Percentiles rank a stretch among this genome's conserved stretches.
Conservation (phyloP, 2,888 invertebrate species). For the Polymixis lichenea region DNA sequence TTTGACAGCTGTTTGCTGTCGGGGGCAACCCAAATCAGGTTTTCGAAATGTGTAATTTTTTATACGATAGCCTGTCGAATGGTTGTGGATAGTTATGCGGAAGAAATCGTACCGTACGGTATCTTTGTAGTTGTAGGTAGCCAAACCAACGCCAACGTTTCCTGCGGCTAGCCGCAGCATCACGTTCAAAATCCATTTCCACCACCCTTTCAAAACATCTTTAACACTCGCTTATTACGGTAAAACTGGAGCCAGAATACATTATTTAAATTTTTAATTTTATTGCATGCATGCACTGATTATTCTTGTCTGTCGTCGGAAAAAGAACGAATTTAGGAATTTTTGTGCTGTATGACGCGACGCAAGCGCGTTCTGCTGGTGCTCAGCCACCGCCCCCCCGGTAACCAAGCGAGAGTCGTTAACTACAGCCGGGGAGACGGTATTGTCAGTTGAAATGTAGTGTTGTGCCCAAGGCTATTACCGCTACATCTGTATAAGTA, state of each 20-base stretch:
- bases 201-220: background rate
- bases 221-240: slow-evolving; percentile 10
- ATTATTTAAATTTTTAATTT: background rate
- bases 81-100: background rate
- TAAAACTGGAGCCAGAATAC: slow-evolving; percentile 11
- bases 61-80: background rate
- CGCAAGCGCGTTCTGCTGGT: slow-evolving; percentile 55
- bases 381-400: slow-evolving; percentile 48
- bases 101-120: slow-evolving; percentile 4
- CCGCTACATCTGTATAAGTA: slow-evolving; percentile 22
- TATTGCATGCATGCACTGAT: slow-evolving; percentile 28
- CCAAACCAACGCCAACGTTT: background rate
- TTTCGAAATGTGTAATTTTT: background rate
- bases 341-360: slow-evolving; percentile 50
- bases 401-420: slow-evolving; percentile 56
- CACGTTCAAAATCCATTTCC: background rate
- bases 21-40: background rate
- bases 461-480: slow-evolving; percentile 37
- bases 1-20: background rate
- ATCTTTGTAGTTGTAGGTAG: background rate
- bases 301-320: slow-evolving; percentile 5
- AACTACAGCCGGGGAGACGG: slow-evolving; percentile 56
- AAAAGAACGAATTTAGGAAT: slow-evolving; percentile 6
- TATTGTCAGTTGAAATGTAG: slow-evolving; percentile 48
- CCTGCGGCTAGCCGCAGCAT: background rate